Base-by-base conservation (phyloP, 2,888 invertebrate species). In the Bellardia pandia region DNA sequence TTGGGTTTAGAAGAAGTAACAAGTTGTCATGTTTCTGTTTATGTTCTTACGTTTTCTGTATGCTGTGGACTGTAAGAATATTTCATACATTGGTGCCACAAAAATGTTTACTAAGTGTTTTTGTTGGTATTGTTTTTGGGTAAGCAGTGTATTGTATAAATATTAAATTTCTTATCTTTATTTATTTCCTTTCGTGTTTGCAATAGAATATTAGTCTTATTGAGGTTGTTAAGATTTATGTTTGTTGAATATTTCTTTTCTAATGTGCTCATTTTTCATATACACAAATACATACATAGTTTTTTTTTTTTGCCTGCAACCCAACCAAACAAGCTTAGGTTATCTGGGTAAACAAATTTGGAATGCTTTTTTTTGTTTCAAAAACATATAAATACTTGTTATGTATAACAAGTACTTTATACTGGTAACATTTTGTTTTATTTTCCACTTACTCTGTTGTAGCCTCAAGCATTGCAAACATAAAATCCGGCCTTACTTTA, bases 151-250 rank as follows among this genome's bases (percentile, higher is more conserved):
- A 11, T 45, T 48, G 13, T 45, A 45, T 11, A 9, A 11, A 45
- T 45, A 45, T 45, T 45, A 40, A 76, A 76, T 64, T 64, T 33
- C 16, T 51, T 64, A 53, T 64, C 40, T 53, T 64, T 23, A 53
- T 68, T 78, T 78, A 13, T 69, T 58, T 48, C 37, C 33, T 68
- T 45, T 45, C 37, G 37, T 45, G 16, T 58, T 58, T 33, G 56
- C 33, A 33, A n/a, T 33, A 45, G n/a, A 42, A 77, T 42, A 68
- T 77, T 56, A 58, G 13, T 68, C 14, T 33, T 45, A 33, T 58
- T 68, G 42, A 9, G 23, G 33, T 58, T 11, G 56, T 45, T 23
- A n/a, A 78, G 68, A 78, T 48, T 78, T 68, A 58, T 78, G 56
- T 68, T 45, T 33, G 33, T 33, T 33, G 14, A 60, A 33, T 33